A percentile compares a stretch with the other conserved stretches of the same genome.
Conservation (phyloP, 2,113 vertebrate species). For the Paracanthobrama guichenoti region DNA sequence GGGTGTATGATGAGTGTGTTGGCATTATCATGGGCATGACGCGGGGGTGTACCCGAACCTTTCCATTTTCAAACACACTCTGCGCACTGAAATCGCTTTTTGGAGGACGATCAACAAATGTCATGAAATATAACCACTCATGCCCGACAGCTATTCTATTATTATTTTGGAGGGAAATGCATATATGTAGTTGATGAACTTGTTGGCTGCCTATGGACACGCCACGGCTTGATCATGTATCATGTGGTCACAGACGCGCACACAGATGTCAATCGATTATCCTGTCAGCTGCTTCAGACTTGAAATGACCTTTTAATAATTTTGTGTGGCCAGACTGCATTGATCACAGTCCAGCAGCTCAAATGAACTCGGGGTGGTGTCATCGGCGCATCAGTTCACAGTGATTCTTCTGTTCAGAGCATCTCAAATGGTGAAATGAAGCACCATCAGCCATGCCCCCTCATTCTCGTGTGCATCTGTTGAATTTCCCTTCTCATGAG, state of each 20-base stretch:
- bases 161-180: constrained; percentile 13
- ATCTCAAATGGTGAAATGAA: constrained; percentile 3
- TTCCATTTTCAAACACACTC: constrained; percentile 25
- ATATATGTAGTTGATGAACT: constrained; percentile 28
- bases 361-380: constrained; percentile 32
- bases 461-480: constrained; percentile 25
- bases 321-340: constrained; percentile 4
- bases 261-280: constrained; percentile 36
- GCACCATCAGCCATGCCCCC: constrained; percentile 1
- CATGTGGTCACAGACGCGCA: background rate
- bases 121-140: background rate
- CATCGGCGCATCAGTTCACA: background rate
- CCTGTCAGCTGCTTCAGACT: constrained; percentile 29
- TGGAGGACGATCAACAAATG: constrained; percentile 11
- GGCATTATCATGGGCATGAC: constrained; percentile 30
- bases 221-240: constrained; percentile 19
- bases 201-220: constrained; percentile 1
- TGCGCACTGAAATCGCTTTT: constrained; percentile 15
- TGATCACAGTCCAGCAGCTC: constrained; percentile 23
- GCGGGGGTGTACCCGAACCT: constrained; percentile 35
- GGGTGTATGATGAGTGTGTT: constrained; percentile 30
- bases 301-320: constrained; percentile 28
- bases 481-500: constrained; percentile 3
- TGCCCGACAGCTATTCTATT: background rate
- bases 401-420: constrained; percentile 18